These are phyloP conservation scores for Patella depressa DNA, from an alignment of 2,888 invertebrate species.

Conservation along the genomic window DNA sequence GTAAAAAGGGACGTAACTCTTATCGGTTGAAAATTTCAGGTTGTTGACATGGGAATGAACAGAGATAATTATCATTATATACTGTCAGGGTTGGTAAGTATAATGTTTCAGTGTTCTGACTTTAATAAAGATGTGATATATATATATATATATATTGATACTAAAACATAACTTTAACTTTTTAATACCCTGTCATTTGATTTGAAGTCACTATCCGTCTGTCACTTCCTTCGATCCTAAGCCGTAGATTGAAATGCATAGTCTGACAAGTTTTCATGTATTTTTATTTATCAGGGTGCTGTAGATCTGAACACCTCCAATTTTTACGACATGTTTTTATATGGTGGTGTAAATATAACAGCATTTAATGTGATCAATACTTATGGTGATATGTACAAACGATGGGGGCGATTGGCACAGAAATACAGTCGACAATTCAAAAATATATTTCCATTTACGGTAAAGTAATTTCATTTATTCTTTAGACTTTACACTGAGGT, in stretches of 20 bases:
- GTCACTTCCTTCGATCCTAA: no score
- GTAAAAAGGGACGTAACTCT: no score
- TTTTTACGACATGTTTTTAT: constrained; percentile 87
- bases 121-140: no score
- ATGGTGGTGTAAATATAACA: constrained; percentile 96
- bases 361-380: constrained; percentile 88
- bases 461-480: not conserved
- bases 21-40: constrained; percentile 37
- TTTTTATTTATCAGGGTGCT: constrained; percentile 26
- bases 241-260: no score
- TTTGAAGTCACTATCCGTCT: no score
- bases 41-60: constrained; percentile 70
- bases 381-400: constrained; percentile 29
- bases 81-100: constrained; percentile 64
- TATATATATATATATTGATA: no score
- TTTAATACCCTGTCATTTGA: no score
- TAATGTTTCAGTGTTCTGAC: no score
- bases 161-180: no score
- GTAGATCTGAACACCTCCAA: constrained; percentile 34
- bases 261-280: no score
- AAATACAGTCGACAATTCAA: constrained; percentile 30
- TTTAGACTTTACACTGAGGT: no score
- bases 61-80: constrained; percentile 70
- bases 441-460: constrained; percentile 35
- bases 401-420: constrained; percentile 34